Conservation (phyloP, 2,113 vertebrate species). For the Psittacula cyanocephala region DNA sequence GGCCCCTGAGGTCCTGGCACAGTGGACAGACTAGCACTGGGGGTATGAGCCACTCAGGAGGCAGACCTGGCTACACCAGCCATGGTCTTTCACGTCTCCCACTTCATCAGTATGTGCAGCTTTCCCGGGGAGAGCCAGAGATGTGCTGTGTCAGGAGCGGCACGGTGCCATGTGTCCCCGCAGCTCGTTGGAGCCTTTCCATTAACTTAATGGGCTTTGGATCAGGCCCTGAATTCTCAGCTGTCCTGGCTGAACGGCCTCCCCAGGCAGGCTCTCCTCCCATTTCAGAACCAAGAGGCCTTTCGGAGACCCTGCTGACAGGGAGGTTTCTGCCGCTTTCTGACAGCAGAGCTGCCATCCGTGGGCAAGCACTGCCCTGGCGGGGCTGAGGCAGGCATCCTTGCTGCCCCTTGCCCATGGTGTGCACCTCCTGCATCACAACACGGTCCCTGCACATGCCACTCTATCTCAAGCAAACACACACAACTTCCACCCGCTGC, state of each 20-base stretch:
- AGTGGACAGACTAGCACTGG: accelerated
- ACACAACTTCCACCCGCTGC: not conserved
- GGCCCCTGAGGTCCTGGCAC: not conserved
- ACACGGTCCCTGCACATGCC: not conserved
- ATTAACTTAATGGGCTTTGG: slow-evolving; percentile 50
- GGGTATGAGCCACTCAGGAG: accelerated
- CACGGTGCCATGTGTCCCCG: not conserved
- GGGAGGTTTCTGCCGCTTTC: not conserved
- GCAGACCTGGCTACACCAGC: not conserved
- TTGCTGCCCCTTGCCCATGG: not conserved
- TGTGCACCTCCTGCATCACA: not conserved
- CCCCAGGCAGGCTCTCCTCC: not conserved
- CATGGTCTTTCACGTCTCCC: not conserved
- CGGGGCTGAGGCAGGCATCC: not conserved
- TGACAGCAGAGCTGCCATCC: not conserved
- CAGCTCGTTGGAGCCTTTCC: slow-evolving; percentile 27
- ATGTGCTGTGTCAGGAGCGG: slow-evolving; percentile 36
- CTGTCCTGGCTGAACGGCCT: slow-evolving; percentile 6
- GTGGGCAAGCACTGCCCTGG: accelerated
- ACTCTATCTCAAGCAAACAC: not conserved
- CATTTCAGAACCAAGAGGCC: not conserved
- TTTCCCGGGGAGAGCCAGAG: not conserved
- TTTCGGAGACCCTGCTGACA: not conserved
- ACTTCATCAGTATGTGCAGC: accelerated
- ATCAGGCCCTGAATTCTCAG: slow-evolving; percentile 50